These are phyloP conservation scores for Cosmopolites sordidus DNA, from an alignment of 2,888 invertebrate genomes.

Conservation along the genomic window DNA sequence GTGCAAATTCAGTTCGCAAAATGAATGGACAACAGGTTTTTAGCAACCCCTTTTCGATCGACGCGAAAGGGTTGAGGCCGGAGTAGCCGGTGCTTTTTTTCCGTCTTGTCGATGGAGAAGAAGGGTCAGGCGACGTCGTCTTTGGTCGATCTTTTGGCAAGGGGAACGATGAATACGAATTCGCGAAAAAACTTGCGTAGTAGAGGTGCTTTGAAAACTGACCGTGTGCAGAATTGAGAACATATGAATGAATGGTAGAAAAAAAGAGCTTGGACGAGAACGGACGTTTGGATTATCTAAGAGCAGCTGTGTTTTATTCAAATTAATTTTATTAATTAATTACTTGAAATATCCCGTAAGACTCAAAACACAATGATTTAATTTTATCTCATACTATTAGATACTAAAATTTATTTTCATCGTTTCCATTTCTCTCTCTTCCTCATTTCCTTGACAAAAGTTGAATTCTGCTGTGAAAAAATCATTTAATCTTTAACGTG, in stretches of 20 bases:
- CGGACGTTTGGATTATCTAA: too few relatives aligned
- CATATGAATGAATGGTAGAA: not conserved
- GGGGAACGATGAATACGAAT: constrained; percentile 4
- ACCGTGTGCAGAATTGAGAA: constrained; percentile 5
- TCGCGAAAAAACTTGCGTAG: constrained; percentile 15
- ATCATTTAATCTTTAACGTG: too few relatives aligned
- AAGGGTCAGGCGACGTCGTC: not conserved
- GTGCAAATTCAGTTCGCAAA: not conserved
- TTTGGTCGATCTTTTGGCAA: constrained; percentile 3
- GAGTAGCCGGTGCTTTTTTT: not conserved
- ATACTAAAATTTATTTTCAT: too few relatives aligned
- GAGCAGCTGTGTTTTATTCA: too few relatives aligned
- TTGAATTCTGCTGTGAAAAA: too few relatives aligned
- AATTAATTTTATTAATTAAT: too few relatives aligned
- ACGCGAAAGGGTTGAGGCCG: not conserved
- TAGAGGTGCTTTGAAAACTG: not conserved
- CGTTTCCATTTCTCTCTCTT: too few relatives aligned
- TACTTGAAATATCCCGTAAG: too few relatives aligned
- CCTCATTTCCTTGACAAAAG: too few relatives aligned
- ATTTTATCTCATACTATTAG: too few relatives aligned
- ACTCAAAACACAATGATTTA: too few relatives aligned
- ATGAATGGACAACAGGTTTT: constrained; percentile 1
- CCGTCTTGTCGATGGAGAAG: not conserved
- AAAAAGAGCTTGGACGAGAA: too few relatives aligned
- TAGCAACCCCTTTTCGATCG: not conserved